Percentiles rank a stretch among this genome's conserved stretches.
phyloP scores from a whole-genome alignment of 2,113 vertebrate genomes.

The Arothron firmamentum region DNA sequence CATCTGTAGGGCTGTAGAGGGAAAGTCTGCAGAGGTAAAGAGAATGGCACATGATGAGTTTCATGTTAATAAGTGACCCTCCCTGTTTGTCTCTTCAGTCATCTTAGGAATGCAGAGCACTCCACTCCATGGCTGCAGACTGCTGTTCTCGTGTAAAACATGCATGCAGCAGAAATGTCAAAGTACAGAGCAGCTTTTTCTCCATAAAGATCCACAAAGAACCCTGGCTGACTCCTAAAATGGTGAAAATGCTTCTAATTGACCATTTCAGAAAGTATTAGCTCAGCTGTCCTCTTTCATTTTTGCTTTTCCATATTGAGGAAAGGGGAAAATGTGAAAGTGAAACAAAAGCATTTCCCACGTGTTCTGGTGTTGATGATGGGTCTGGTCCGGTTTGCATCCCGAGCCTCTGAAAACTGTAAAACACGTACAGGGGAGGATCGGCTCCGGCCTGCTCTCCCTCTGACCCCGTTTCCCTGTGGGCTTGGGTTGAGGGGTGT shows the following conservation, averaged over 20 bases:
- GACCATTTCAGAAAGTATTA: too few species aligned
- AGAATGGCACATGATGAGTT: neutral
- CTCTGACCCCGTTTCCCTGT: constrained; percentile 45
- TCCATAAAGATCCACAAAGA: too few species aligned
- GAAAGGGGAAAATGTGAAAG: too few species aligned
- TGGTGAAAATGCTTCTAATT: too few species aligned
- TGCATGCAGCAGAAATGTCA: constrained; percentile 19
- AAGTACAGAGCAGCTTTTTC: neutral
- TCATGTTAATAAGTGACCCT: neutral
- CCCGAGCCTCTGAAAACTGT: too few species aligned
- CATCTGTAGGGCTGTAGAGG: neutral
- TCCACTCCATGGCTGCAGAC: neutral
- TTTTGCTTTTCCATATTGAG: too few species aligned
- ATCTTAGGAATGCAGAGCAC: constrained; percentile 11
- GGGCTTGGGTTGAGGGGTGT: constrained; percentile 51
- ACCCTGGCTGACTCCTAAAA: too few species aligned
- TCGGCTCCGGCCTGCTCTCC: constrained; percentile 17
- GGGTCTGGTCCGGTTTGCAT: too few species aligned
- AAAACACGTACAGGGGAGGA: too few species aligned
- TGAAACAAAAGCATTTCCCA: too few species aligned
- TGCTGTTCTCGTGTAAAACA: constrained; percentile 14
- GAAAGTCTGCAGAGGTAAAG: neutral
- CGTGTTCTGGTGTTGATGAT: too few species aligned
- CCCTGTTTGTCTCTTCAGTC: neutral
- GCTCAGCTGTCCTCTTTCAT: too few species aligned